phyloP scores from a whole-genome alignment of 64 coral and sea anemone species.

The Actinia equina region DNA sequence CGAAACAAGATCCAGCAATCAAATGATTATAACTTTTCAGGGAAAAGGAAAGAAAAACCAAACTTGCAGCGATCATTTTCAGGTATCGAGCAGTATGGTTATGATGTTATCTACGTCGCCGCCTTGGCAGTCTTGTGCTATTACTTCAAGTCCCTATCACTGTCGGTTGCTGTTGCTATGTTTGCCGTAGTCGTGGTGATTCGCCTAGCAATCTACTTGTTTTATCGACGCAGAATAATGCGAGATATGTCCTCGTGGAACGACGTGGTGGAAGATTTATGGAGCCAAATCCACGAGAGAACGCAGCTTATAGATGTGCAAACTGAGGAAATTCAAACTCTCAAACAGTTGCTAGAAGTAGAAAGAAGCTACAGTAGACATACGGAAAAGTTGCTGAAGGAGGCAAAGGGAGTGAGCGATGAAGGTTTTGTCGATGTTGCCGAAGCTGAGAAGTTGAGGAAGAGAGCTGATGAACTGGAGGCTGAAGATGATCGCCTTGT shows the following conservation, averaged over 20 bases:
- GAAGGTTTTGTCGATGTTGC: conserved; percentile 11
- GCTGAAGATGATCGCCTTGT: neutral
- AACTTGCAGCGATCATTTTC: neutral
- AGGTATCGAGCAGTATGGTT: neutral
- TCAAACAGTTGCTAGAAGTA: conserved; percentile 49
- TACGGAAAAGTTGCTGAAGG: conserved; percentile 11
- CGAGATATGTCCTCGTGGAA: conserved; percentile 1
- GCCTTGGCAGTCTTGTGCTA: neutral
- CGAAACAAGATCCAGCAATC: neutral
- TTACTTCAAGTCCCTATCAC: neutral
- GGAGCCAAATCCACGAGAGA: conserved; percentile 20
- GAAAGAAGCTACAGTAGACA: conserved; percentile 44
- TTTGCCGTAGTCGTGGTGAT: neutral
- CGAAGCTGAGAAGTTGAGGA: neutral
- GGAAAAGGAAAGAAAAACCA: neutral
- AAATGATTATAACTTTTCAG: neutral
- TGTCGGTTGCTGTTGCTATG: neutral
- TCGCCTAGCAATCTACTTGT: neutral
- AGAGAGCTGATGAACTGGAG: conserved; percentile 6
- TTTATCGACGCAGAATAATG: neutral
- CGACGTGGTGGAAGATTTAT: conserved; percentile 30
- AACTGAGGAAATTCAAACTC: conserved; percentile 53
- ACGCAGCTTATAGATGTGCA: conserved; percentile 40
- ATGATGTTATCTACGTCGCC: neutral
- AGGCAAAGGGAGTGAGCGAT: conserved; percentile 15